Percentiles rank a stretch among this genome's conserved stretches.
Evolutionary conservation across 2,888 invertebrate species (phyloP).

Genomic region (Hydrotaea diabolus): DNA sequence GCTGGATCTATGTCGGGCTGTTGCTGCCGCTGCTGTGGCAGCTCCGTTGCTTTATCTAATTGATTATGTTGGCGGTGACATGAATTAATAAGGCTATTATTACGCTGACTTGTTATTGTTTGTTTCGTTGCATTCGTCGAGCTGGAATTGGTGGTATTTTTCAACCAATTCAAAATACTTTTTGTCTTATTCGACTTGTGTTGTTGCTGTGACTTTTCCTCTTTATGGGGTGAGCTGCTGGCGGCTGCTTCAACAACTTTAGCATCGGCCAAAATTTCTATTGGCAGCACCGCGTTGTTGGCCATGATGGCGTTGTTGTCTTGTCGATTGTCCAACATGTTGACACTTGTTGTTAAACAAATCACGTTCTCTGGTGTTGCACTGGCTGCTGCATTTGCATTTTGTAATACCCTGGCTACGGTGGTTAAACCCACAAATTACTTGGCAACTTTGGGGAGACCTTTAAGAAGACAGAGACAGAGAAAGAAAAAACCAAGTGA

Average conservation of each 20-base stretch:
- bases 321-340: conserved; percentile 69
- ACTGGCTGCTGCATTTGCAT: conserved; percentile 49
- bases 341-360: conserved; percentile 58
- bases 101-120: conserved; percentile 44
- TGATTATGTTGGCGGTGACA: conserved; percentile 20
- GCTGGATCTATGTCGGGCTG: not conserved
- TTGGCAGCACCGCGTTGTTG: conserved; percentile 54
- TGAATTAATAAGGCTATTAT: conserved; percentile 52
- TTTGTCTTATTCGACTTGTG: conserved; percentile 74
- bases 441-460: conserved; percentile 68
- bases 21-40: conserved; percentile 59
- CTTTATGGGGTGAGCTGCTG: not conserved
- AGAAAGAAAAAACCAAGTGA: conserved; percentile 58
- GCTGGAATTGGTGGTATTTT: conserved; percentile 57
- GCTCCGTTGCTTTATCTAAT: conserved; percentile 40
- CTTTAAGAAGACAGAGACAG: conserved; percentile 64
- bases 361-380: conserved; percentile 68
- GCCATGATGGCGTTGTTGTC: conserved; percentile 61
- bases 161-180: conserved; percentile 78
- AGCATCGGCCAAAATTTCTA: conserved; percentile 67
- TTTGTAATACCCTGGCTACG: conserved; percentile 37
- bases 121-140: conserved; percentile 52
- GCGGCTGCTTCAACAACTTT: conserved; percentile 62
- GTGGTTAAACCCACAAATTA: conserved; percentile 61
- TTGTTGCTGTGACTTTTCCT: conserved; percentile 42